A percentile compares a stretch with the other conserved stretches of the same genome.
Evolutionary conservation across 2,113 vertebrate genomes (phyloP).

Genomic region (Mustelus asterias): DNA sequence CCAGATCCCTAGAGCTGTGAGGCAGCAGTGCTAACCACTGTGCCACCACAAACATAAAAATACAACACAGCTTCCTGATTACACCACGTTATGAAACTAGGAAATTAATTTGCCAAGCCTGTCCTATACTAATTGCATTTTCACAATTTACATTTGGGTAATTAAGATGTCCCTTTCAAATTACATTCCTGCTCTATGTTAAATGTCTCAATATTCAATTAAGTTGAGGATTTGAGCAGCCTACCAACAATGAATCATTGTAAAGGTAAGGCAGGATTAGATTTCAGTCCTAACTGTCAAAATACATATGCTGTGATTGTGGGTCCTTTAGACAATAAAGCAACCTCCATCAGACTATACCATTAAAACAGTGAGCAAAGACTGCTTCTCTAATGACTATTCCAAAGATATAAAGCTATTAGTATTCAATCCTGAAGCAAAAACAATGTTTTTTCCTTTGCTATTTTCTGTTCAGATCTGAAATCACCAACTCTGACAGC

Average conservation of each 20-base stretch:
- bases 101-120: too few species aligned
- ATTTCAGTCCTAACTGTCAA: neutral
- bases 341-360: neutral
- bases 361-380: neutral
- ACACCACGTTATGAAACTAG: too few species aligned
- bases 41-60: too few species aligned
- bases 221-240: neutral
- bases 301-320: neutral
- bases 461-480: neutral
- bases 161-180: too few species aligned
- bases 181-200: too few species aligned
- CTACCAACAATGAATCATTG: neutral
- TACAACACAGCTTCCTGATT: too few species aligned
- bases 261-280: neutral
- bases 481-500: neutral
- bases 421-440: neutral
- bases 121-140: too few species aligned
- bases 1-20: too few species aligned
- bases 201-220: too few species aligned
- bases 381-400: neutral
- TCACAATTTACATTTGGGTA: too few species aligned
- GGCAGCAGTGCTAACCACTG: too few species aligned
- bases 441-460: neutral
- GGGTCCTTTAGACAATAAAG: neutral
- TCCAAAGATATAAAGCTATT: neutral